A percentile compares a stretch with the other conserved stretches of the same genome.
Evolutionary conservation across 2,797 vertebrate genomes (phyloP).

Genomic region (Acanthopagrus latus): DNA sequence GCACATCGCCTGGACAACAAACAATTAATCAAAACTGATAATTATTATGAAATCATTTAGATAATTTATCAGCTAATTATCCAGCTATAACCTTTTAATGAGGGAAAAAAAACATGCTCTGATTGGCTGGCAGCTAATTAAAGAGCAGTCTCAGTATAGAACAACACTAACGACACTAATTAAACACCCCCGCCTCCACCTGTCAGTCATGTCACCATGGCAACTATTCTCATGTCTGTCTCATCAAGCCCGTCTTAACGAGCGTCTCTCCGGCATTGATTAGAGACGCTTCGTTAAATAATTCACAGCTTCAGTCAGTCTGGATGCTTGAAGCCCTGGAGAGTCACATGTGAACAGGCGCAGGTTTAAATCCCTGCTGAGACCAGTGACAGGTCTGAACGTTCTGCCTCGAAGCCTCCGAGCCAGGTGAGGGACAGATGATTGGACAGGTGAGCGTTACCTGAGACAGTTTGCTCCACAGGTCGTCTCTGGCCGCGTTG

Average conservation of each 20-base stretch:
- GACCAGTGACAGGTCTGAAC: neutral
- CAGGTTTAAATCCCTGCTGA: slow-evolving; percentile 12
- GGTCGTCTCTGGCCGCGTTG: slow-evolving; percentile 95
- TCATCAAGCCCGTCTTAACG: slow-evolving; percentile 19
- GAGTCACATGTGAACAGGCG: neutral
- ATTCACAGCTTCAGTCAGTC: slow-evolving; percentile 34
- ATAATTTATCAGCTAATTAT: neutral
- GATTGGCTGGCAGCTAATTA: slow-evolving; percentile 48
- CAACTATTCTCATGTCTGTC: slow-evolving; percentile 16
- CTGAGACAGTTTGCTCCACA: slow-evolving; percentile 96
- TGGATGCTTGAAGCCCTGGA: slow-evolving; percentile 5
- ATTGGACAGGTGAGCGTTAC: slow-evolving; percentile 79
- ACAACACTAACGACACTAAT: slow-evolving; percentile 13
- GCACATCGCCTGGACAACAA: slow-evolving; percentile 88
- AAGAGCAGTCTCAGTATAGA: slow-evolving; percentile 8
- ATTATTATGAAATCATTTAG: neutral
- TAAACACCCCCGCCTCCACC: slow-evolving; percentile 19
- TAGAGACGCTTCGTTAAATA: slow-evolving; percentile 33
- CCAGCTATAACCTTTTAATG: neutral
- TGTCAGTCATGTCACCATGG: slow-evolving; percentile 42
- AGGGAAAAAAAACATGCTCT: slow-evolving; percentile 1
- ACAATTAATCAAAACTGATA: neutral
- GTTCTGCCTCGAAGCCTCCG: neutral
- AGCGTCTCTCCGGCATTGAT: slow-evolving; percentile 41
- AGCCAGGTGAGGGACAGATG: neutral